Conservation (phyloP, 1,140 invertebrate species). For the Calephelis nemesis region DNA sequence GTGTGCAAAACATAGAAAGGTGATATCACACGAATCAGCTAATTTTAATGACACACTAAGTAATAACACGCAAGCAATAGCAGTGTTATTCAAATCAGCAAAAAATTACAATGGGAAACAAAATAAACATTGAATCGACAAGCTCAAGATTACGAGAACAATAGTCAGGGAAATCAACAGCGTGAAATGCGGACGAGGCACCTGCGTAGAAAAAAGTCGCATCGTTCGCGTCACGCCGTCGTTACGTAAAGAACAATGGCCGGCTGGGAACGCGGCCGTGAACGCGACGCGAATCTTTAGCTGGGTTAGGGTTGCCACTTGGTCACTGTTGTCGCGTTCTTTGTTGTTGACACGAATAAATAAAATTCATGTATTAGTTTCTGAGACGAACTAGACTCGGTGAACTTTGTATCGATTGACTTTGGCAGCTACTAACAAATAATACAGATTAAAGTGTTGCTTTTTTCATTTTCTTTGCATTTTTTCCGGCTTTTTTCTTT, state of each 20-base stretch:
- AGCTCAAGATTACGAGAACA: constrained; percentile 58
- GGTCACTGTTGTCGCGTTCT: too few species aligned
- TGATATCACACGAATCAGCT: constrained; percentile 8
- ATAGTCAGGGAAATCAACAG: constrained; percentile 66
- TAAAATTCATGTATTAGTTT: too few species aligned
- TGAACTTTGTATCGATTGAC: too few species aligned
- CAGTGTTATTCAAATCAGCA: constrained; percentile 21
- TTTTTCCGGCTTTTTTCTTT: too few species aligned
- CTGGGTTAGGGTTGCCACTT: constrained; percentile 25
- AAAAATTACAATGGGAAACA: constrained; percentile 37
- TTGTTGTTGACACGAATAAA: too few species aligned
- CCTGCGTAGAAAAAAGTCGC: constrained; percentile 50
- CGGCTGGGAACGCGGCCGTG: constrained; percentile 68
- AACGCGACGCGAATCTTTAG: constrained; percentile 59
- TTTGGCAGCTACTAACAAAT: too few species aligned
- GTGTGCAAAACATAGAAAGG: constrained; percentile 10
- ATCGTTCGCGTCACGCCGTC: constrained; percentile 53
- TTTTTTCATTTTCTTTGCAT: too few species aligned
- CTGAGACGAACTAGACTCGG: too few species aligned
- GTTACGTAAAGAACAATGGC: constrained; percentile 76
- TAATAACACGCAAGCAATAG: constrained; percentile 7
- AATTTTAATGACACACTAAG: constrained; percentile 13
- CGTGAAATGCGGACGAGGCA: constrained; percentile 50
- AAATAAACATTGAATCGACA: constrained; percentile 43
- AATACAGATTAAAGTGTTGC: too few species aligned